Evolutionary conservation across 2,797 vertebrate genomes (phyloP), one percentile per base, ranked within the genome.

Genomic region (Astyanax mexicanus): DNA sequence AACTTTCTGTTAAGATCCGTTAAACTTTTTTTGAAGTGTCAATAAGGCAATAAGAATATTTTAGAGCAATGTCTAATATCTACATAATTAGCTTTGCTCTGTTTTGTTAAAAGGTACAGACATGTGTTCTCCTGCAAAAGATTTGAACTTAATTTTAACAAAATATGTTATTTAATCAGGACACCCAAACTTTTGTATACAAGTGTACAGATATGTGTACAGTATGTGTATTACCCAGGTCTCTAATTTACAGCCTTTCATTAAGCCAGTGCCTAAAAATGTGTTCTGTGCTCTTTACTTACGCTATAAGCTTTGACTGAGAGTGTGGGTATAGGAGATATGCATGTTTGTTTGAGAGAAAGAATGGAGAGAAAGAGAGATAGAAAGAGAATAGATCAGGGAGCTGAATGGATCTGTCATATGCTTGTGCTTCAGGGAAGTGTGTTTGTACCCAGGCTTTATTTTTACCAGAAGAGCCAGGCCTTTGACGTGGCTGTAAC

Each of bases 401-500:
- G 13, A 32, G 60, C 45, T 51, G 72, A 54, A 61, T 52, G 54
- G 58, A 66, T 85, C 32, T 83, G 81, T 86, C 80, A 80, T 82
- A 68, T 83, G 69, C 45, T 85, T 79, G 73, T 70, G 65, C 78
- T 69, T 49, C 4, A 49, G 45, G 42, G 62, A n/a, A 60, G n/a
- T 58, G 17, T 69, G 66, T 70, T 57, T 72, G 62, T 68, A 47
- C 69, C 57, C 32, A 10, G 78, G 77, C 80, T 85, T 83, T 85
- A 84, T 87, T 88, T 80, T 74, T 72, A 69, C 54, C 77, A 72
- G 67, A 55, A 72, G 62, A 79, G 77, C 58, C 62, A 83, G 74
- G 19, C 44, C 58, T 23, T 62, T 45, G 58, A 65, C 61, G 49
- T 64, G 32, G 57, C 75, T 74, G 32, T 72, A 73, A 69, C 58